Conservation (phyloP, 2,113 vertebrate genomes). For the Mus spicilegus region DNA sequence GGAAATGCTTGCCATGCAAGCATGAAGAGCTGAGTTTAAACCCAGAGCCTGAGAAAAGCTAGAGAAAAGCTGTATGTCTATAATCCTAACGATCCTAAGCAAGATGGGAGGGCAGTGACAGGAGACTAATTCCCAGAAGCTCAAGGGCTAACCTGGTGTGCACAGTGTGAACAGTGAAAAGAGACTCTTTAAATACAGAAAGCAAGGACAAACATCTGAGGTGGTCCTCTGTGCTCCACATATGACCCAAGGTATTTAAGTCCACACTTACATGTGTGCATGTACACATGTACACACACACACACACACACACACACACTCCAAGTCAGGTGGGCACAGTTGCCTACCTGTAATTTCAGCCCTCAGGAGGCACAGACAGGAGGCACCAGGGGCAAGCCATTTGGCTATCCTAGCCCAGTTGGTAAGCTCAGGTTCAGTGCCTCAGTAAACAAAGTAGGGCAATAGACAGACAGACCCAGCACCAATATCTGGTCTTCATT, state of each 20-base stretch:
- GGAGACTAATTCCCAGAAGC: not conserved
- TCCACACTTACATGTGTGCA: too few species aligned
- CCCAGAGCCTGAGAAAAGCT: not conserved
- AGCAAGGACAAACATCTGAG: not conserved
- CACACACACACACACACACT: too few species aligned
- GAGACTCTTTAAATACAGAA: not conserved
- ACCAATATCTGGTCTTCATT: not conserved
- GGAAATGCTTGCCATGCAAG: not conserved
- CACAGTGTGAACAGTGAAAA: not conserved
- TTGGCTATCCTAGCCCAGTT: not conserved
- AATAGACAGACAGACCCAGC: not conserved
- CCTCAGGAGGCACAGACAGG: not conserved
- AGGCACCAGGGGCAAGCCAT: not conserved
- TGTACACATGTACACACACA: not conserved
- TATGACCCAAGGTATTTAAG: not conserved
- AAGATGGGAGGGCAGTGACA: not conserved
- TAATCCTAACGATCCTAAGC: not conserved
- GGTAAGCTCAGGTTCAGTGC: not conserved
- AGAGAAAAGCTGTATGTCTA: not conserved
- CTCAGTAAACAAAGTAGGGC: not conserved
- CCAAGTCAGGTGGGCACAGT: not conserved
- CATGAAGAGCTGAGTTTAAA: not conserved
- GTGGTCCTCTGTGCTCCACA: not conserved
- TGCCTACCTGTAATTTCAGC: not conserved
- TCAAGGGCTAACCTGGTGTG: not conserved